phyloP scores from a whole-genome alignment of 2,113 vertebrate species.

The Heloderma charlesbogerti region DNA sequence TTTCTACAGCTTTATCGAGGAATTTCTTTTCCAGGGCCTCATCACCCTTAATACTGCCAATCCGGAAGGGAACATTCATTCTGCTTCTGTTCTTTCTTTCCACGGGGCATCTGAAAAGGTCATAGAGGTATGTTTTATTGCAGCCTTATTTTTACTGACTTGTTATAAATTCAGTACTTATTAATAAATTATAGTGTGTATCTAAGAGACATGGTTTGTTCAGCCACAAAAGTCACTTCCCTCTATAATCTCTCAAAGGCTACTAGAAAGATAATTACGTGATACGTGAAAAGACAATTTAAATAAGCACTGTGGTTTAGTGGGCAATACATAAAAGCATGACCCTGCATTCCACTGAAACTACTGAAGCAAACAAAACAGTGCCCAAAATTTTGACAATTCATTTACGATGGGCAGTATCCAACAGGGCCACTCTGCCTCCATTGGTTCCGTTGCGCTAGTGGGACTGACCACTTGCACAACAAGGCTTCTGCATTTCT shows the following conservation, averaged over 20 bases:
- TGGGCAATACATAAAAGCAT: fast-evolving
- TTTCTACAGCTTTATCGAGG: conserved; percentile 87
- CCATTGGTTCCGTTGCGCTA: too few relatives aligned
- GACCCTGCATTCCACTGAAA: neutral
- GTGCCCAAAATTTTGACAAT: neutral
- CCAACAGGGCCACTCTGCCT: neutral
- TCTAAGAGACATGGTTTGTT: neutral
- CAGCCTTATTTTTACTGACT: neutral
- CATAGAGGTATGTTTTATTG: neutral
- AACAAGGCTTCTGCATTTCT: too few relatives aligned
- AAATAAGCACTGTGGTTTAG: neutral
- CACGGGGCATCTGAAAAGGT: conserved; percentile 84
- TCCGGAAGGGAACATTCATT: conserved; percentile 93
- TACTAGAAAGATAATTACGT: neutral
- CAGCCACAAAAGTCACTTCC: neutral
- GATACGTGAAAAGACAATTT: neutral
- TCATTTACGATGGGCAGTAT: neutral
- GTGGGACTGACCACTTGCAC: too few relatives aligned
- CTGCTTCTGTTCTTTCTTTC: conserved; percentile 84
- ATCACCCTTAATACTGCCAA: conserved; percentile 86
- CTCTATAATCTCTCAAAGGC: neutral
- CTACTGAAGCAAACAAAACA: neutral
- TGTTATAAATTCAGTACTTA: neutral
- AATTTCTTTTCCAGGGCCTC: conserved; percentile 89
- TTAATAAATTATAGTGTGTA: neutral